Conservation (phyloP, 2,113 vertebrate species). For the Rallus limicola region DNA sequence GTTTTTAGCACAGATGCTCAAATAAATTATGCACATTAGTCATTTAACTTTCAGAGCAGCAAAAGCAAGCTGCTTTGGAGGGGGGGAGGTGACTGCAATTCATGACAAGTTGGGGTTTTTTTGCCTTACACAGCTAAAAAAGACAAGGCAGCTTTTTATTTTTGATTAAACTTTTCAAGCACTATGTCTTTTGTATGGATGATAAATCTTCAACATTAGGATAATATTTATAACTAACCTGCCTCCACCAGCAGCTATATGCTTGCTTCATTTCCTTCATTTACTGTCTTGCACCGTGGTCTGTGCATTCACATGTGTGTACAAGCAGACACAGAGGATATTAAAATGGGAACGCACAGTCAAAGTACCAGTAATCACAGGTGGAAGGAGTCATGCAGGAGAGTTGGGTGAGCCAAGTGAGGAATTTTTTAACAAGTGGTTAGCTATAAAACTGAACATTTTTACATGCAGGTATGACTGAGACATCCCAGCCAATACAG, state of each 20-base stretch:
- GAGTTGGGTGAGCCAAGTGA: not conserved
- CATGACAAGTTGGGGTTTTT: slow-evolving; percentile 5
- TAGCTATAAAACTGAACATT: not conserved
- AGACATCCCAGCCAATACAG: not conserved
- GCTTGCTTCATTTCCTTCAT: not conserved
- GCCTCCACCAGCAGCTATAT: not conserved
- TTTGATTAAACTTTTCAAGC: slow-evolving; percentile 34
- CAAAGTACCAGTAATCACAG: not conserved
- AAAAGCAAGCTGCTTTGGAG: slow-evolving; percentile 49
- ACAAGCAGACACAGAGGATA: not conserved
- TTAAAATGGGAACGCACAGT: not conserved
- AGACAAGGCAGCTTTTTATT: slow-evolving; percentile 29
- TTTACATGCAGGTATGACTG: not conserved
- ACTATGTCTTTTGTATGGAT: not conserved
- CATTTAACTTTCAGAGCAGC: slow-evolving; percentile 70
- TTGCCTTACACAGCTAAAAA: slow-evolving; percentile 66
- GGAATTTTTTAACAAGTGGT: not conserved
- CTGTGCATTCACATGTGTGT: not conserved
- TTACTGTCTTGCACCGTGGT: not conserved
- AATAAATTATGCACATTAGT: slow-evolving; percentile 77
- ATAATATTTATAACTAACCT: not conserved
- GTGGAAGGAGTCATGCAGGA: not conserved
- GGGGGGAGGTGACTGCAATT: slow-evolving; percentile 26
- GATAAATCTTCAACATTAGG: not conserved
- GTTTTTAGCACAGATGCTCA: slow-evolving; percentile 76